Evolutionary conservation across 2,888 invertebrate species (phyloP).

Genomic region (Agrotis clavis): DNA sequence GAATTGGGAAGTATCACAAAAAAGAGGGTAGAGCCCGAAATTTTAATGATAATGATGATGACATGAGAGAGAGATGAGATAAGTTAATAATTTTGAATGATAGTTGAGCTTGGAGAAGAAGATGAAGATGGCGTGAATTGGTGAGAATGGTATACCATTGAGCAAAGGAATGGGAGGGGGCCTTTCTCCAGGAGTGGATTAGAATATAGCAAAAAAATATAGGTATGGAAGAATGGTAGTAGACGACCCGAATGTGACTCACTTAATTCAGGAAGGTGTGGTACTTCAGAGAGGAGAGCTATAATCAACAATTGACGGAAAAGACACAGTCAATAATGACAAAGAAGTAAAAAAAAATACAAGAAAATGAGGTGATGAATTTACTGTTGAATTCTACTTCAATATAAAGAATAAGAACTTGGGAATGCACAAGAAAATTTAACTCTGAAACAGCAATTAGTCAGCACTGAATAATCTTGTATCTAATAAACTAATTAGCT

Average conservation of each 20-base stretch:
- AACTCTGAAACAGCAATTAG: neutral
- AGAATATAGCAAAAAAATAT: no score
- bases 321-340: neutral
- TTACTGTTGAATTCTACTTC: neutral
- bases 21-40: no score
- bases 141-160: no score
- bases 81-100: no score
- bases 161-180: no score
- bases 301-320: neutral
- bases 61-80: no score
- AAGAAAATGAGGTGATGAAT: neutral
- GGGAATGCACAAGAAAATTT: neutral
- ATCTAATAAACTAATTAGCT: slow-evolving; percentile 9
- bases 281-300: neutral
- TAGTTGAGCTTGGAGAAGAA: no score
- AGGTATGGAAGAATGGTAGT: no score
- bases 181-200: no score
- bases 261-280: neutral
- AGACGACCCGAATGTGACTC: neutral
- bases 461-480: neutral
- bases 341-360: neutral
- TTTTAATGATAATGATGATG: no score
- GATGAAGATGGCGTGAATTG: no score
- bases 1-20: no score
- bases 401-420: neutral